Conservation (phyloP, 2,797 vertebrate species). For the Crenichthys baileyi region DNA sequence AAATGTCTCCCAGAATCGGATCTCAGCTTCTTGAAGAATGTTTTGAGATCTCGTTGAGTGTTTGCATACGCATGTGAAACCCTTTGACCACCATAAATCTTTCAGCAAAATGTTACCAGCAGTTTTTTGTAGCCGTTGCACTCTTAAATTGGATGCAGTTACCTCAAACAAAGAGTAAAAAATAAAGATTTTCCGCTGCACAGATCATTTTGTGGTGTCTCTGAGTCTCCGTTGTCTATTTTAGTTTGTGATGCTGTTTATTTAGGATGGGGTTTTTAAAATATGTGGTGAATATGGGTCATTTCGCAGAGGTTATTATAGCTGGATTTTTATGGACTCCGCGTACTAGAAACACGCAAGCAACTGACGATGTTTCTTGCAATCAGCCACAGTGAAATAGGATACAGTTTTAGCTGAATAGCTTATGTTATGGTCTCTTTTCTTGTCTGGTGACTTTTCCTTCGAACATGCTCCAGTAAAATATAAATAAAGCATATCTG, state of each 20-base stretch:
- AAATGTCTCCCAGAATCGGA: slow-evolving; percentile 66
- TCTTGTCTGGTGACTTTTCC: slow-evolving; percentile 63
- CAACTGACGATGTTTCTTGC: slow-evolving; percentile 20
- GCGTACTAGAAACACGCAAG: slow-evolving; percentile 8
- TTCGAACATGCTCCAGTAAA: slow-evolving; percentile 47
- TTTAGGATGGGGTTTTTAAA: slow-evolving; percentile 44
- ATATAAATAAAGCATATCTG: slow-evolving; percentile 59
- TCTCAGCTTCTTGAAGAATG: slow-evolving; percentile 67
- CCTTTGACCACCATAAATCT: slow-evolving; percentile 69
- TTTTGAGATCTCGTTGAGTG: slow-evolving; percentile 69
- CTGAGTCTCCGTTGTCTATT: slow-evolving; percentile 48
- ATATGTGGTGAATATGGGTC: slow-evolving; percentile 53
- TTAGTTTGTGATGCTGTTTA: slow-evolving; percentile 49
- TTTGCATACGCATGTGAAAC: slow-evolving; percentile 64
- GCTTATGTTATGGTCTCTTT: slow-evolving; percentile 60
- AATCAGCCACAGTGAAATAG: slow-evolving; percentile 44
- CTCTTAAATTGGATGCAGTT: slow-evolving; percentile 48
- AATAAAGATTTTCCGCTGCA: slow-evolving; percentile 57
- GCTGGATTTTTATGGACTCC: slow-evolving; percentile 25
- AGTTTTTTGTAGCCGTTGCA: slow-evolving; percentile 39
- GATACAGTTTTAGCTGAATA: slow-evolving; percentile 31
- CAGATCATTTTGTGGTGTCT: slow-evolving; percentile 68
- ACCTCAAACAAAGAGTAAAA: slow-evolving; percentile 64
- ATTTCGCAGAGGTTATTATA: slow-evolving; percentile 42
- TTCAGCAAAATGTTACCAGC: slow-evolving; percentile 47